phyloP scores from a whole-genome alignment of 2,797 vertebrate genomes.

The Thaleichthys pacificus region DNA sequence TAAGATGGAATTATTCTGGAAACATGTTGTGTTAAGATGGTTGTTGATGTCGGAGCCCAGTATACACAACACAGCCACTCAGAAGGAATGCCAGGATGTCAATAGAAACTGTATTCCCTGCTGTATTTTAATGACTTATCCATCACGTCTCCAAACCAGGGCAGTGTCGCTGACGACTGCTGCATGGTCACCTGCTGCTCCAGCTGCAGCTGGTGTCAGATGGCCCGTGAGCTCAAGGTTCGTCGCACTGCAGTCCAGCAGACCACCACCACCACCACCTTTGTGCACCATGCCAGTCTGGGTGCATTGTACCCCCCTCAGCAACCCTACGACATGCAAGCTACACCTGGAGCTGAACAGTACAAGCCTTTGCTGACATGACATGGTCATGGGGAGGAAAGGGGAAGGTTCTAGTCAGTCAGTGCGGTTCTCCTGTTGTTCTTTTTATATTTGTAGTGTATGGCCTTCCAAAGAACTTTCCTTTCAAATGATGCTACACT shows the following conservation, averaged over 20 bases:
- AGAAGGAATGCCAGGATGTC: too few relatives aligned
- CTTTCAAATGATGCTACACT: too few relatives aligned
- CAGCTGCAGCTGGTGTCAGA: slow-evolving; percentile 53
- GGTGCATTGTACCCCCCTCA: neutral
- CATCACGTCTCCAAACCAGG: slow-evolving; percentile 25
- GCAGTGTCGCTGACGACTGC: slow-evolving; percentile 51
- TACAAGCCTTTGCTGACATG: too few relatives aligned
- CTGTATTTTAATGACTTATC: neutral
- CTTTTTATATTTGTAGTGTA: too few relatives aligned
- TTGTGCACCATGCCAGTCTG: neutral
- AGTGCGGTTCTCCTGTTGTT: too few relatives aligned
- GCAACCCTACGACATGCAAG: neutral
- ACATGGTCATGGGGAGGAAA: too few relatives aligned
- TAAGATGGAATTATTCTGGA: too few relatives aligned
- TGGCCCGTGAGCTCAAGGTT: slow-evolving; percentile 52
- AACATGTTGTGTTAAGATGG: too few relatives aligned
- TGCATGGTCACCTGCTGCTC: slow-evolving; percentile 34
- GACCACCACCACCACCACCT: neutral
- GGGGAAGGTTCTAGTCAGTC: too few relatives aligned
- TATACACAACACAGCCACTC: neutral
- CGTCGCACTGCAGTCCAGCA: slow-evolving; percentile 10
- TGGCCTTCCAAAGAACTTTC: too few relatives aligned
- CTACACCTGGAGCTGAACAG: too few relatives aligned
- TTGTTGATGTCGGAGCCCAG: neutral
- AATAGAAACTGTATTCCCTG: too few relatives aligned